A percentile compares a stretch with the other conserved stretches of the same genome.
phyloP scores from a whole-genome alignment of 2,113 vertebrate species.

The Alethe diademata region DNA sequence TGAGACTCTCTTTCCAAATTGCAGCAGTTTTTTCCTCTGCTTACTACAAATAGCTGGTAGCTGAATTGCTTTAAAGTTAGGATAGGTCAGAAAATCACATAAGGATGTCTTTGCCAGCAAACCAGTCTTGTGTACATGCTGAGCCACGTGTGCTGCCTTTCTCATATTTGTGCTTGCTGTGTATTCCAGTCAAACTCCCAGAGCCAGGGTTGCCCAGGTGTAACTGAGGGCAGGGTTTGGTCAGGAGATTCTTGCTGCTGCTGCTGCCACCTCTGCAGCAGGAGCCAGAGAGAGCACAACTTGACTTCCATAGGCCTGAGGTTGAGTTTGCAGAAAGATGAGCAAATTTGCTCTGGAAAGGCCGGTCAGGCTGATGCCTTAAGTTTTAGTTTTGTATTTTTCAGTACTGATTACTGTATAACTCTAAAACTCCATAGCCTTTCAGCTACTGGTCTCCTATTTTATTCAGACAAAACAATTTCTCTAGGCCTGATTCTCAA shows the following conservation, averaged over 20 bases:
- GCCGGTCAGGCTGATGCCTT: neutral
- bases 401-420: neutral
- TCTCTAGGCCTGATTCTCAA: neutral
- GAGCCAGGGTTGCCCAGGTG: neutral
- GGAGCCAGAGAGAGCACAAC: neutral
- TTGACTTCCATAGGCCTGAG: neutral
- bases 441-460: neutral
- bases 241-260: neutral
- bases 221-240: neutral
- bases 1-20: neutral
- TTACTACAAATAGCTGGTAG: neutral
- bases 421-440: neutral
- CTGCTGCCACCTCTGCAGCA: rapidly evolving
- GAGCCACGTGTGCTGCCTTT: neutral
- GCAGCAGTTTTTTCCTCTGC: neutral
- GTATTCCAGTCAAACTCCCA: neutral
- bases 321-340: slow-evolving; percentile 6
- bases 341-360: slow-evolving; percentile 23
- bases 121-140: neutral
- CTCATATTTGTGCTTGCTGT: neutral
- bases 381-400: neutral
- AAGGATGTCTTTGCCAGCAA: neutral
- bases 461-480: neutral
- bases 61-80: neutral
- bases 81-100: neutral